phyloP scores from a whole-genome alignment of 2,113 vertebrate species.

The Sebastes schlegelii region DNA sequence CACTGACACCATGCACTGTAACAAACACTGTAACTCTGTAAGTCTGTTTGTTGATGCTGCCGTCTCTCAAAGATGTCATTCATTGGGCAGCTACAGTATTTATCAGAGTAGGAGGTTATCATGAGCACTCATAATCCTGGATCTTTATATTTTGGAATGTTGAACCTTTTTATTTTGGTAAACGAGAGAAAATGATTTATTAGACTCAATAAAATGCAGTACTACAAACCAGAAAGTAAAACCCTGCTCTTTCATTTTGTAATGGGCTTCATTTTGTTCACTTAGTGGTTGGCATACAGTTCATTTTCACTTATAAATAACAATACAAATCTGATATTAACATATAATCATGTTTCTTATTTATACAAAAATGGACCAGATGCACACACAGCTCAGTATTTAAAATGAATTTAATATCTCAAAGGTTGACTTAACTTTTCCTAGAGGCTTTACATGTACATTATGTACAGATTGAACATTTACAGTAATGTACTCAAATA shows the following conservation, averaged over 20 bases:
- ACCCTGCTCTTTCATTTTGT: constrained; percentile 56
- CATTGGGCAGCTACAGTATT: constrained; percentile 74
- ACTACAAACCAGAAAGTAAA: constrained; percentile 71
- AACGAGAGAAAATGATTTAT: constrained; percentile 80
- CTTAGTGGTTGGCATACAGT: neutral
- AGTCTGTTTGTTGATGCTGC: constrained; percentile 73
- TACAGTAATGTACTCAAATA: constrained; percentile 63
- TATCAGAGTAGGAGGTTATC: constrained; percentile 57
- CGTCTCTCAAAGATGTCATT: constrained; percentile 83
- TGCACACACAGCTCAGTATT: constrained; percentile 52
- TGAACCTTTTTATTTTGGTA: constrained; percentile 86
- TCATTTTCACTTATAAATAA: constrained; percentile 4
- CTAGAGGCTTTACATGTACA: constrained; percentile 72
- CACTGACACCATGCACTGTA: constrained; percentile 47
- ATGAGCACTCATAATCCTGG: constrained; percentile 73
- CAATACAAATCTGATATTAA: constrained; percentile 4
- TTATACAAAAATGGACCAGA: constrained; percentile 1
- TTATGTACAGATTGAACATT: constrained; percentile 70
- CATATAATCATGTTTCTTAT: constrained; percentile 2
- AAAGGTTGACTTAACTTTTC: constrained; percentile 65
- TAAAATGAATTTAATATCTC: constrained; percentile 75
- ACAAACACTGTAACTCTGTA: constrained; percentile 59
- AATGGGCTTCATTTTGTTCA: neutral
- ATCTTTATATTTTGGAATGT: constrained; percentile 86
- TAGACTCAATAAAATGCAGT: constrained; percentile 86